Evolutionary conservation across 1,140 invertebrate genomes (phyloP), one percentile per base, ranked within the genome.

Genomic region (Leptinotarsa undecemlineata): DNA sequence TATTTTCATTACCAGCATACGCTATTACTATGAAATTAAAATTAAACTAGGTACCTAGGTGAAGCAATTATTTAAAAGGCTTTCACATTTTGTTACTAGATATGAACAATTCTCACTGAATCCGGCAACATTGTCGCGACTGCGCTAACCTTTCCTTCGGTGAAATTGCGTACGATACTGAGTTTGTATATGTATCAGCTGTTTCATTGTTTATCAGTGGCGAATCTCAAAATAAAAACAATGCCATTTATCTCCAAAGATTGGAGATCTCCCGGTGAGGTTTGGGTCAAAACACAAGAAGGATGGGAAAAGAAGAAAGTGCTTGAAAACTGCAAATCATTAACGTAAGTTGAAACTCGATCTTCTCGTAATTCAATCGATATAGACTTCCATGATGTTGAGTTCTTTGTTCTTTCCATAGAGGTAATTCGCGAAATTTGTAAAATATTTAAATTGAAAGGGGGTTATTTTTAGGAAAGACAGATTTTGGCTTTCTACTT

Each of bases 181-280:
- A 11, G 33, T 42, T 42, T n/a, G 15, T 57, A 19, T 57, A 1
- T 57, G 51, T n/a, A 70, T 70, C 68, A 70, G 68, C 68, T 79
- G 73, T 79, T 74, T 79, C 62, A 79, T 79, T 76, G 74, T 74
- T 79, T 71, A 79, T 79, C 78, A 76, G 74, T 73, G 73, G 78
- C 77, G 77, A 68, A 70, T 61, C 60, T 71, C 57, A 74, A 73
- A 60, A 63, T 60, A 63, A 48, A 68, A 69, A 75, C 73, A 77
- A 99, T 99, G 97, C 97, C 97, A 80, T 99, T 98, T 88, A 94
- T 94, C 86, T 95, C 94, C 42, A 95, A 95, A 87, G 94, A 95
- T 87, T 96, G 94, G 94, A 89, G 97, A 82, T 98, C 96, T 73
- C 96, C 96, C 60, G 98, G 98, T 48, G 97, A 99, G 86, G 94